These are phyloP conservation scores for Aethes cnicana DNA, from an alignment of 2,888 invertebrate species.

Conservation along the genomic window DNA sequence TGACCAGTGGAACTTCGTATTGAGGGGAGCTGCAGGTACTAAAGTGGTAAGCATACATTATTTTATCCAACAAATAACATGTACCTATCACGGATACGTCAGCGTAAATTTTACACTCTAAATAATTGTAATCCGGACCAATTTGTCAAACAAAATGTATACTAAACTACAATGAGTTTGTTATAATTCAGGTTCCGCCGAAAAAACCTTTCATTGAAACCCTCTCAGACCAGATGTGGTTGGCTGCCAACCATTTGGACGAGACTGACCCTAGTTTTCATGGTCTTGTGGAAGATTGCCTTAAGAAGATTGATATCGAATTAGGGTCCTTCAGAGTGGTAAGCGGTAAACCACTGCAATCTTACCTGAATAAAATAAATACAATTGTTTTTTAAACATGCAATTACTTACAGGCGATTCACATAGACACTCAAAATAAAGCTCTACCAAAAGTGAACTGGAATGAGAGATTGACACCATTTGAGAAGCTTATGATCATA, in stretches of 20 bases:
- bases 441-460: conserved; percentile 74
- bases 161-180: not conserved
- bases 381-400: not conserved
- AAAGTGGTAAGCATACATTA: conserved; percentile 58
- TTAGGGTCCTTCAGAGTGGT: conserved; percentile 85
- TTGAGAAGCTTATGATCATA: conserved; percentile 91
- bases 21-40: conserved; percentile 87
- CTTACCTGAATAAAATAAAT: too few relatives aligned
- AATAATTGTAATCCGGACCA: too few relatives aligned
- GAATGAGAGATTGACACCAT: conserved; percentile 84
- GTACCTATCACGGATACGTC: too few relatives aligned
- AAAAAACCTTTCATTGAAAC: conserved; percentile 84
- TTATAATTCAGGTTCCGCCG: conserved; percentile 54
- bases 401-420: conserved; percentile 73
- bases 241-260: conserved; percentile 84
- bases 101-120: too few relatives aligned
- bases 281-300: conserved; percentile 78
- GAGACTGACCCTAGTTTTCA: conserved; percentile 80
- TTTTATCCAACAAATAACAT: too few relatives aligned
- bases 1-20: conserved; percentile 89
- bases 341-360: too few relatives aligned
- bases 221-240: conserved; percentile 87
- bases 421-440: conserved; percentile 68
- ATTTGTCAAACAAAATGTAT: too few relatives aligned
- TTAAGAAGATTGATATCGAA: conserved; percentile 78